Evolutionary conservation across 2,113 vertebrate genomes (phyloP).

Genomic region (Polypterus senegalus): DNA sequence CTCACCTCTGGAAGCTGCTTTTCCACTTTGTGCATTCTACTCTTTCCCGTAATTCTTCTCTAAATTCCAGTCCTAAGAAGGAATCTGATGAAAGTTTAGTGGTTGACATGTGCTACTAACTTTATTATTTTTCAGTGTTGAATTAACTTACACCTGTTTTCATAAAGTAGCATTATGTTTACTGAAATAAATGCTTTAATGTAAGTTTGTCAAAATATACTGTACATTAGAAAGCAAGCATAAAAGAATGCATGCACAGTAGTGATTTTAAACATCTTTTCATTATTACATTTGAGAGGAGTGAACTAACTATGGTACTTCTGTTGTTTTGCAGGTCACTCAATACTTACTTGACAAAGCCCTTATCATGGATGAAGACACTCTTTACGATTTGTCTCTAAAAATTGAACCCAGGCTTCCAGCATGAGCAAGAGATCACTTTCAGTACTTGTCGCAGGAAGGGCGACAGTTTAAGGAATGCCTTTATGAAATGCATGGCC

Average conservation of each 20-base stretch:
- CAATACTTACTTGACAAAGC: conserved; percentile 91
- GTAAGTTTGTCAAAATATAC: no score
- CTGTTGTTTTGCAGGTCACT: conserved; percentile 62
- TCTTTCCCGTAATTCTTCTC: no score
- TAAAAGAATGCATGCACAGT: background rate
- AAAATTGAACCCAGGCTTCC: conserved; percentile 92
- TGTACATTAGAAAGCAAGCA: background rate
- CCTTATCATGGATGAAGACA: conserved; percentile 92
- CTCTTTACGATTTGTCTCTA: conserved; percentile 86
- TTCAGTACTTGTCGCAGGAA: conserved; percentile 19
- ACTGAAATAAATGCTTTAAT: no score
- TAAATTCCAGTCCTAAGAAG: no score
- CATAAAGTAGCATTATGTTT: no score
- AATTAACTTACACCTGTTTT: no score
- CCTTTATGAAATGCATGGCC: no score
- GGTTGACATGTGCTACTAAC: no score
- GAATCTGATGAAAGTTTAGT: no score
- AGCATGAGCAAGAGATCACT: conserved; percentile 57
- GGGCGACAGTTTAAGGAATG: background rate
- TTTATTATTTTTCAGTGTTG: no score
- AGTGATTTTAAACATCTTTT: background rate
- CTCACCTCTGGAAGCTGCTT: no score
- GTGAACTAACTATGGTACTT: background rate
- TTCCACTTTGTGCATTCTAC: no score
- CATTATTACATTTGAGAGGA: background rate